phyloP scores from a whole-genome alignment of 2,113 vertebrate species.

The Psittacus erithacus region DNA sequence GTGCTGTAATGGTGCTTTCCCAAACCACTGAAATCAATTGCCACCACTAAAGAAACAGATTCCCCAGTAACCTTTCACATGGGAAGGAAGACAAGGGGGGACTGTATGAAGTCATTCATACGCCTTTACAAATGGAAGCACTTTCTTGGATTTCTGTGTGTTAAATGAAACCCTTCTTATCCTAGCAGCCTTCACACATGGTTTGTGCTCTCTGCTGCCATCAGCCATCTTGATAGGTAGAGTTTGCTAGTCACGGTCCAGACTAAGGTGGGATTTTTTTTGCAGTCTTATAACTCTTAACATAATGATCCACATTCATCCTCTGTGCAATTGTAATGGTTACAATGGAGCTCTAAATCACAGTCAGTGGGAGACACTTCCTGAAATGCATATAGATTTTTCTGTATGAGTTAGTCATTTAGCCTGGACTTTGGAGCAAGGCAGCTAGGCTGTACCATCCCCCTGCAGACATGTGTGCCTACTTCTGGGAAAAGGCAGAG shows the following conservation, averaged over 20 bases:
- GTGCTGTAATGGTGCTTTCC: neutral
- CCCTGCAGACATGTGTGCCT: neutral
- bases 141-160: neutral
- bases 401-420: neutral
- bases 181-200: neutral
- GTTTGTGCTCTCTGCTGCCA: neutral
- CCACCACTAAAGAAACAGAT: neutral
- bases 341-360: neutral
- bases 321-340: neutral
- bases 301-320: neutral
- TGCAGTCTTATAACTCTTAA: neutral
- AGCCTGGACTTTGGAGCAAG: neutral
- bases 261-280: neutral
- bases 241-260: neutral
- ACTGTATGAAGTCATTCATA: neutral
- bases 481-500: neutral
- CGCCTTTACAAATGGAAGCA: neutral
- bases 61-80: rapidly evolving
- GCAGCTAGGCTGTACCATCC: neutral
- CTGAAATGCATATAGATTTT: slow-evolving; percentile 4
- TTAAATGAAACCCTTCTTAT: neutral
- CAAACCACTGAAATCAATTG: neutral
- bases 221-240: neutral
- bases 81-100: neutral
- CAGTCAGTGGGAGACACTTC: neutral